These are phyloP conservation scores for Homarus gammarus DNA, from an alignment of 2,888 invertebrate species.

Conservation along the genomic window DNA sequence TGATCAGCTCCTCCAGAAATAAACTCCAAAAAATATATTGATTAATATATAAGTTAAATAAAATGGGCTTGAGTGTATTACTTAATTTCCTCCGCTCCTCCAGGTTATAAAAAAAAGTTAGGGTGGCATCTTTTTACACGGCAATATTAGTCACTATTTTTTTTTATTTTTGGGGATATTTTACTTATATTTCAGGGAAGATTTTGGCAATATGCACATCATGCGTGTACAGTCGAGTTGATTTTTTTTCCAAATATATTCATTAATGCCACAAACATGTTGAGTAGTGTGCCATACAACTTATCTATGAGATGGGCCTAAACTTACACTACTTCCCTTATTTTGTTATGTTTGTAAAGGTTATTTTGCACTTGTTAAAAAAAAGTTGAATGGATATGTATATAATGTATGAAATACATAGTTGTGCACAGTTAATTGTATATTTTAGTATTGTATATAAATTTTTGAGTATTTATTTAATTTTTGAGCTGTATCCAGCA, in stretches of 20 bases:
- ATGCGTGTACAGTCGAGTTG: too few species aligned
- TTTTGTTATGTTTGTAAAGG: not conserved
- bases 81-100: not conserved
- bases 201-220: not conserved
- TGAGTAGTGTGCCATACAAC: slow-evolving; percentile 18
- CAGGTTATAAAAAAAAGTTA: not conserved
- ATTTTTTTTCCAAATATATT: not conserved
- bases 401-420: slow-evolving; percentile 27
- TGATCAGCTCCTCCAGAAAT: slow-evolving; percentile 58
- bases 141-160: too few species aligned
- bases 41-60: not conserved
- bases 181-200: not conserved
- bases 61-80: not conserved
- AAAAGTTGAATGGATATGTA: slow-evolving; percentile 6
- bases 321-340: not conserved
- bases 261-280: not conserved
- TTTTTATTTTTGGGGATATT: too few species aligned
- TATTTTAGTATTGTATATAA: slow-evolving; percentile 38
- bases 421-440: slow-evolving; percentile 53
- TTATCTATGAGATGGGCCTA: not conserved
- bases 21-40: not conserved
- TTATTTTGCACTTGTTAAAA: not conserved
- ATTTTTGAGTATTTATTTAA: slow-evolving; percentile 45
- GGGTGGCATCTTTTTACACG: too few species aligned
- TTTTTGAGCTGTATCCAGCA: not conserved